Evolutionary conservation across 2,888 invertebrate genomes (phyloP).

Genomic region (Asteroscopus sphinx): DNA sequence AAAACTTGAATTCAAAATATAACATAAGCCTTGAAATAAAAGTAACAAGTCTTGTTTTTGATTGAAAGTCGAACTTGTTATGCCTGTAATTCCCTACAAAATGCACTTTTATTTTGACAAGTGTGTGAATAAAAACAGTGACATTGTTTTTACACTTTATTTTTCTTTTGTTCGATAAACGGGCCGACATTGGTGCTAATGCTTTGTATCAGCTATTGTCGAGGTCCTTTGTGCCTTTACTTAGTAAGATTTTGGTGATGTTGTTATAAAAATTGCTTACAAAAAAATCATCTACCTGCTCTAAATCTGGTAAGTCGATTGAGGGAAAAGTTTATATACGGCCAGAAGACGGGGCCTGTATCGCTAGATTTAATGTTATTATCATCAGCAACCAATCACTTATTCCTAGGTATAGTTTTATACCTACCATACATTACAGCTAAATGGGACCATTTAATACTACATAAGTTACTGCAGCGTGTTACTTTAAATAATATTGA

Average conservation of each 20-base stretch:
- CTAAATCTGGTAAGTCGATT: not conserved
- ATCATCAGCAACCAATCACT: too few relatives aligned
- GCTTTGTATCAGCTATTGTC: constrained; percentile 21
- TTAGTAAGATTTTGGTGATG: constrained; percentile 7
- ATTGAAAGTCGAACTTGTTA: constrained; percentile 75
- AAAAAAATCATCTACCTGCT: constrained; percentile 12
- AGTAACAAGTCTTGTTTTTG: constrained; percentile 58
- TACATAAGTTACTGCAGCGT: too few relatives aligned
- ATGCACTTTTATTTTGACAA: constrained; percentile 57
- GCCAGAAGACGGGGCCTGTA: not conserved
- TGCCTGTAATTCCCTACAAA: constrained; percentile 63
- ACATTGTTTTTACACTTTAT: constrained; percentile 43
- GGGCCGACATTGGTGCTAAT: constrained; percentile 16
- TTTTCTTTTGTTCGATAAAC: constrained; percentile 39
- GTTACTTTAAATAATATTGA: not conserved
- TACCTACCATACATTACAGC: too few relatives aligned
- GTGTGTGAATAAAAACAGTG: constrained; percentile 48
- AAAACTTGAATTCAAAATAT: constrained; percentile 55
- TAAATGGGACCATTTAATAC: too few relatives aligned
- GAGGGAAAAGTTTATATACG: not conserved
- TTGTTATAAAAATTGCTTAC: constrained; percentile 12
- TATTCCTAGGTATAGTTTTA: too few relatives aligned
- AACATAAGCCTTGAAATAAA: constrained; percentile 54
- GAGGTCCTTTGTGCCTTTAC: constrained; percentile 13
- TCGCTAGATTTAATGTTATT: too few relatives aligned